Conservation (phyloP, 1,140 invertebrate species). For the Scaptomyza montana region DNA sequence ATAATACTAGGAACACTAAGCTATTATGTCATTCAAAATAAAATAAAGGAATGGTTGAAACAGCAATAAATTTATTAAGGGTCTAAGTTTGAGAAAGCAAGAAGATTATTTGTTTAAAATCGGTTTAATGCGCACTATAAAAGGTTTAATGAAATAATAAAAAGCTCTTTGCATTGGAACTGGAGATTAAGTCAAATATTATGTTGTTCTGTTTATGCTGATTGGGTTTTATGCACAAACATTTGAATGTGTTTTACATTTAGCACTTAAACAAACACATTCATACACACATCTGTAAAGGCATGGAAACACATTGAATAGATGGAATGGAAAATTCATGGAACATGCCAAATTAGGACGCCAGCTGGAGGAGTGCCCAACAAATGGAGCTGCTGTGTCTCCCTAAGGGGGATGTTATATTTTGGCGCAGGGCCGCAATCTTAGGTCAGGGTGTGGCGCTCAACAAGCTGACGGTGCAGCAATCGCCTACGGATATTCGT, state of each 20-base stretch:
- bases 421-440: not conserved
- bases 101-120: too few species aligned
- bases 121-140: too few species aligned
- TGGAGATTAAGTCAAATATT: too few species aligned
- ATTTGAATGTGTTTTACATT: not conserved
- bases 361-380: constrained; percentile 47
- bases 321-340: constrained; percentile 49
- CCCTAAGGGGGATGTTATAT: too few species aligned
- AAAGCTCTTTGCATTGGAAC: too few species aligned
- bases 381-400: constrained; percentile 31
- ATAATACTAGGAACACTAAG: too few species aligned
- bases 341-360: constrained; percentile 18
- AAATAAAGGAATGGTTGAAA: too few species aligned
- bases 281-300: not conserved
- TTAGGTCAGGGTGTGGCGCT: constrained; percentile 33
- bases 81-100: not conserved
- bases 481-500: constrained; percentile 1
- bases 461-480: constrained; percentile 56
- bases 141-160: too few species aligned
- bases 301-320: constrained; percentile 6
- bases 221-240: not conserved
- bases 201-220: not conserved
- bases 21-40: too few species aligned
- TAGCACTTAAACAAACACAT: too few species aligned
- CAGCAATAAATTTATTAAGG: not conserved